phyloP scores from a whole-genome alignment of 2,113 vertebrate genomes.

The Eurypyga helias region DNA sequence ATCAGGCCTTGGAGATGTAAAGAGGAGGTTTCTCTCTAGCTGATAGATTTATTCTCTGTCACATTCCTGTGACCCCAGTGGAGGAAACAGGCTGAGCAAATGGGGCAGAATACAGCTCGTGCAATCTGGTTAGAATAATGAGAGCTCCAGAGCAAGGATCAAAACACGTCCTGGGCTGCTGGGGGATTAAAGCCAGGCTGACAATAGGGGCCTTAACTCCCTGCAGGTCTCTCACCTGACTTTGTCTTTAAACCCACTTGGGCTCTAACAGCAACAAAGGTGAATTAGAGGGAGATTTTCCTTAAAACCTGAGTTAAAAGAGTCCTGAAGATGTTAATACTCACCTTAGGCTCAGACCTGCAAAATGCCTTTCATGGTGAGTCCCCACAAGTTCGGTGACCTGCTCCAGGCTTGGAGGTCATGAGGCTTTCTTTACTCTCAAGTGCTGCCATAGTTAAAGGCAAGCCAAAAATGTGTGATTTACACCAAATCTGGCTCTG shows the following conservation, averaged over 20 bases:
- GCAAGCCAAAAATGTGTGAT: background rate
- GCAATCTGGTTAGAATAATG: background rate
- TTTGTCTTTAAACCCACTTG: background rate
- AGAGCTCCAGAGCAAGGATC: background rate
- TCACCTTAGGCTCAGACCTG: background rate
- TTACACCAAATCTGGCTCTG: background rate
- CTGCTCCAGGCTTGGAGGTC: background rate
- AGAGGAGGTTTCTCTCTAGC: background rate
- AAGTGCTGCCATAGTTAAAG: background rate
- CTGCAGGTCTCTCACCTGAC: background rate
- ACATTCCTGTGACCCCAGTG: background rate
- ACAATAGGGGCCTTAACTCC: background rate
- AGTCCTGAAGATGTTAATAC: background rate
- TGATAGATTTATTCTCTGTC: conserved; percentile 10
- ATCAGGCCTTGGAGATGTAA: background rate
- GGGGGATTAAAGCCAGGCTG: background rate
- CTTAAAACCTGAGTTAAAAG: background rate
- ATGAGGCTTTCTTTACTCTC: background rate
- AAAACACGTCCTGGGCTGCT: background rate
- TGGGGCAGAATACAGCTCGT: background rate
- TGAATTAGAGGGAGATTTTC: background rate
- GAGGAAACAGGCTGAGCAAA: background rate
- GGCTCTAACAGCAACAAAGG: background rate
- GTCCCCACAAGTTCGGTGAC: background rate
- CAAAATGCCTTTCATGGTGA: background rate